Evolutionary conservation across 1,140 invertebrate species (phyloP).

Genomic region (Varroa destructor): DNA sequence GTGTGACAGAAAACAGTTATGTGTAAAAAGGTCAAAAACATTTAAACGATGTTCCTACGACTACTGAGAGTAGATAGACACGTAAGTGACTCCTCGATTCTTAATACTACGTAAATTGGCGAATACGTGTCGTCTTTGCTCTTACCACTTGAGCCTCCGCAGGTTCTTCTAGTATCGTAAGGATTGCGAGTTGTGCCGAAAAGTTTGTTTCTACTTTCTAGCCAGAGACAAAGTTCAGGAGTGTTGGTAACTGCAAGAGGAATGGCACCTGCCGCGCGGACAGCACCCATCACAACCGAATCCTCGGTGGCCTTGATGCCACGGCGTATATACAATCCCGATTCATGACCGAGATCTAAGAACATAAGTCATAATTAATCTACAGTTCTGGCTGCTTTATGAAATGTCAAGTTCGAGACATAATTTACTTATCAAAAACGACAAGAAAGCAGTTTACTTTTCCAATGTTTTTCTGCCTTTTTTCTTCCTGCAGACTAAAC

Average conservation of each 20-base stretch:
- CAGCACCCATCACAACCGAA: constrained; percentile 49
- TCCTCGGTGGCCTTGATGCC: constrained; percentile 50
- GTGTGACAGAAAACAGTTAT: too few relatives aligned
- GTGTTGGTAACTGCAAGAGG: constrained; percentile 63
- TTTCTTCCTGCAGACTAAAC: too few relatives aligned
- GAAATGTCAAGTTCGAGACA: too few relatives aligned
- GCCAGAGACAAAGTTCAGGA: constrained; percentile 66
- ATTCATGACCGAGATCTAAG: constrained; percentile 12
- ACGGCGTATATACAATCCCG: constrained; percentile 36
- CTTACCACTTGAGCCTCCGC: constrained; percentile 49
- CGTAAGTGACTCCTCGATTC: too few relatives aligned
- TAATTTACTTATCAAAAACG: too few relatives aligned
- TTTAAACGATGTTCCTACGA: too few relatives aligned
- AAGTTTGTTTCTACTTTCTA: constrained; percentile 73
- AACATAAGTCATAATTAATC: neutral
- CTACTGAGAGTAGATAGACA: too few relatives aligned
- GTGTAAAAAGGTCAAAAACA: too few relatives aligned
- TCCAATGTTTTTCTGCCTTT: too few relatives aligned
- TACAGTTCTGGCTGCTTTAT: neutral
- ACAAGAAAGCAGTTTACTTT: too few relatives aligned
- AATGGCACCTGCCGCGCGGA: constrained; percentile 59
- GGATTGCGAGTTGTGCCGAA: constrained; percentile 76
- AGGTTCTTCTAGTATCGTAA: constrained; percentile 68
- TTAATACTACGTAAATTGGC: too few relatives aligned
- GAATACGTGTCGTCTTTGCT: neutral